Evolutionary conservation across 2,113 vertebrate genomes (phyloP).

Genomic region (Mus spicilegus): DNA sequence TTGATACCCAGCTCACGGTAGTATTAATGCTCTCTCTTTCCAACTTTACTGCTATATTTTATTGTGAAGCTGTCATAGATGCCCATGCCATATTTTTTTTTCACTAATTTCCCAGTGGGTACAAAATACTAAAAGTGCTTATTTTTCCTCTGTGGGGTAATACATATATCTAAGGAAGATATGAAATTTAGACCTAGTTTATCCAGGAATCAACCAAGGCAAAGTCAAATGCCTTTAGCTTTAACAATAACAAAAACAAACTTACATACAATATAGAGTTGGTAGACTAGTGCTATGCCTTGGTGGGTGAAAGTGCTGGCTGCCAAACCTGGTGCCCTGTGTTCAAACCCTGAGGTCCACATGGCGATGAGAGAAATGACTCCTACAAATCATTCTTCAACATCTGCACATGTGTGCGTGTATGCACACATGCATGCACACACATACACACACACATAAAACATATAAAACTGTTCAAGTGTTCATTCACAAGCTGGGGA

Average conservation of each 20-base stretch:
- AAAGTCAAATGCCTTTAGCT: constrained; percentile 43
- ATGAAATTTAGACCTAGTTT: neutral
- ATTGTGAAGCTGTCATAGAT: neutral
- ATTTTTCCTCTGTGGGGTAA: constrained; percentile 26
- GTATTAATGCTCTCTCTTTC: neutral
- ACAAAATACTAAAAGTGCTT: neutral
- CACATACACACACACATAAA: neutral
- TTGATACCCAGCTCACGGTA: neutral
- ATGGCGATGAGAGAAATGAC: no score
- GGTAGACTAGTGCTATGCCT: no score
- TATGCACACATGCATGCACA: no score
- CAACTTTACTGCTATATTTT: neutral
- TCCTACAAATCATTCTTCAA: neutral
- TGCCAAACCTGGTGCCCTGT: neutral
- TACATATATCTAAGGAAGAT: neutral
- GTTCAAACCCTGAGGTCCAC: neutral
- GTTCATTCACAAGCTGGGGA: neutral
- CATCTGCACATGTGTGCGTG: neutral
- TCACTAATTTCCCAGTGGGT: neutral
- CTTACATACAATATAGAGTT: neutral
- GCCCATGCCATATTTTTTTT: neutral
- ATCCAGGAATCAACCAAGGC: constrained; percentile 36
- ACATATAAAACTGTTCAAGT: neutral
- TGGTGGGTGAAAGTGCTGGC: neutral
- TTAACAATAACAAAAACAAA: neutral